Evolutionary conservation across 2,797 vertebrate species (phyloP).

Genomic region (Hephaestus fuliginosus): DNA sequence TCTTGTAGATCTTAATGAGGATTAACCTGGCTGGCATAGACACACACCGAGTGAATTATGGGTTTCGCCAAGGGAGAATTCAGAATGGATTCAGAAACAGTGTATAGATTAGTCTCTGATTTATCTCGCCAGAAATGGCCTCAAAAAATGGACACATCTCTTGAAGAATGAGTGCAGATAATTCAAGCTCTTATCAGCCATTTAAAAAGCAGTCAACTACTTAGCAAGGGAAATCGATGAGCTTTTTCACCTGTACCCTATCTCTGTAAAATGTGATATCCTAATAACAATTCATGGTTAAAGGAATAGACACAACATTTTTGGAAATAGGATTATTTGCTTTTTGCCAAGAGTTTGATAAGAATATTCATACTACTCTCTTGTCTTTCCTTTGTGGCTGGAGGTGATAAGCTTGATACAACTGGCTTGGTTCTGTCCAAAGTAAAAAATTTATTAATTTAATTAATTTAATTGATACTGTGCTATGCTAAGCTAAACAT

Average conservation of each 20-base stretch:
- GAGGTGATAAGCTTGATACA: not conserved
- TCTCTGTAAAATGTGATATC: constrained; percentile 28
- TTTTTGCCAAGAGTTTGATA: constrained; percentile 13
- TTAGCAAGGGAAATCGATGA: constrained; percentile 45
- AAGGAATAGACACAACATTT: constrained; percentile 9
- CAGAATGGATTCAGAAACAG: constrained; percentile 38
- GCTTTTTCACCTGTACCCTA: constrained; percentile 6
- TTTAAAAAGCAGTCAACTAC: constrained; percentile 45
- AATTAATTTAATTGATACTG: too few relatives aligned
- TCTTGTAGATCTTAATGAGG: constrained; percentile 68
- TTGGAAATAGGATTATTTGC: constrained; percentile 17
- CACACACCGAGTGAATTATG: constrained; percentile 28
- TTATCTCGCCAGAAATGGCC: constrained; percentile 40
- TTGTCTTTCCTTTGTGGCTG: not conserved
- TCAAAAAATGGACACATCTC: constrained; percentile 43
- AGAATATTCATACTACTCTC: not conserved
- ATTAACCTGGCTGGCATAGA: constrained; percentile 62
- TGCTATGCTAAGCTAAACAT: too few relatives aligned
- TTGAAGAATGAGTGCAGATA: constrained; percentile 47
- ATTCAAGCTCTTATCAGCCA: constrained; percentile 44
- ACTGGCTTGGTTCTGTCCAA: not conserved
- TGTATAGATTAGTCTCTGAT: constrained; percentile 44
- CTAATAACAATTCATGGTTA: constrained; percentile 1
- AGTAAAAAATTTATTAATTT: not conserved
- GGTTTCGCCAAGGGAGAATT: constrained; percentile 25